Evolutionary conservation across 2,888 invertebrate genomes (phyloP).

Genomic region (Hybos culiciformis): DNA sequence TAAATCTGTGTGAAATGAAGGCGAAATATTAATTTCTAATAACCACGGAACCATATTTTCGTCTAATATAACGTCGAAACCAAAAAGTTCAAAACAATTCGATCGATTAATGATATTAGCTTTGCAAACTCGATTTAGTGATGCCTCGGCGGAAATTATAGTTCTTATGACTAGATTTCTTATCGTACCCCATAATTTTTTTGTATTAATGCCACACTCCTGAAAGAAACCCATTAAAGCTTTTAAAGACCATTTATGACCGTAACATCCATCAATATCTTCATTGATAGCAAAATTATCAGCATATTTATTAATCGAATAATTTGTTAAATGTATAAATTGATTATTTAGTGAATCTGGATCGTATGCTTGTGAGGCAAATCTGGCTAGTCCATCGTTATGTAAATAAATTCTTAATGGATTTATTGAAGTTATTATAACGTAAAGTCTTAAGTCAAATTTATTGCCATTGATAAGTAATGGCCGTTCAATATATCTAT

Average conservation of each 20-base stretch:
- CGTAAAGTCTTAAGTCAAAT: constrained; percentile 92
- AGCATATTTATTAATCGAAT: constrained; percentile 79
- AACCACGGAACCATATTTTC: constrained; percentile 88
- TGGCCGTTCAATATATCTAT: constrained; percentile 61
- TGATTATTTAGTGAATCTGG: constrained; percentile 64
- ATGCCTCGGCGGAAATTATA: constrained; percentile 72
- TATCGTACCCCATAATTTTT: constrained; percentile 65
- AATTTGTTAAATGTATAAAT: constrained; percentile 87
- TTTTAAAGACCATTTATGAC: constrained; percentile 79
- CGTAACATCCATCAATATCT: constrained; percentile 78
- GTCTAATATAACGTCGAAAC: constrained; percentile 87
- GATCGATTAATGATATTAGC: constrained; percentile 69
- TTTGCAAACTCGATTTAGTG: constrained; percentile 57
- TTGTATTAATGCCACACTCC: constrained; percentile 59
- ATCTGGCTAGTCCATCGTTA: constrained; percentile 88
- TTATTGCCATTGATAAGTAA: constrained; percentile 87
- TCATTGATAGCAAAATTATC: constrained; percentile 79
- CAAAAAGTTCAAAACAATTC: constrained; percentile 90
- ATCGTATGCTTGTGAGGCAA: constrained; percentile 80
- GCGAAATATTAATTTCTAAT: constrained; percentile 88
- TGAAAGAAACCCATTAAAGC: constrained; percentile 48
- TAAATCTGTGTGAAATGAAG: constrained; percentile 72
- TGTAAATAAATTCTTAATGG: constrained; percentile 87
- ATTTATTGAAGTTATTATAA: constrained; percentile 86
- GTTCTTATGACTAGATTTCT: constrained; percentile 89